Percentiles rank a stretch among this genome's conserved stretches.
Conservation (phyloP, 1,140 invertebrate species). For the Aphelenchoides besseyi region DNA sequence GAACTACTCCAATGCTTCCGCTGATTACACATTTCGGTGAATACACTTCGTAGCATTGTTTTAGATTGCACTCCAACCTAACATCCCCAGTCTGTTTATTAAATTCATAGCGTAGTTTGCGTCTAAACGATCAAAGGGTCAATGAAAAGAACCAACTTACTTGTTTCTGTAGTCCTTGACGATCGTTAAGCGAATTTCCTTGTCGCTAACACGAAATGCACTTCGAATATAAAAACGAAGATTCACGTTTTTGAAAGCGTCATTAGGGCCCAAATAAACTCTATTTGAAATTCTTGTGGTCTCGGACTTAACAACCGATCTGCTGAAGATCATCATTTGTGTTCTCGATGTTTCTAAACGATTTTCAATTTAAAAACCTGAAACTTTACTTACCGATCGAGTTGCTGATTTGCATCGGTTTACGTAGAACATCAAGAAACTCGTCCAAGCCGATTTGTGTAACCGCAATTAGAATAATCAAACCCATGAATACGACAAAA, state of each 20-base stretch:
- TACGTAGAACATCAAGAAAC: neutral
- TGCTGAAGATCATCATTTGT: no score
- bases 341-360: no score
- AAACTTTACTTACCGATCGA: neutral
- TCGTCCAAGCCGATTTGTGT: constrained; percentile 8
- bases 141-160: constrained; percentile 5
- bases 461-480: neutral
- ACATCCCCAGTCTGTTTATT: constrained; percentile 8
- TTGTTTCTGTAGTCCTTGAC: constrained; percentile 16
- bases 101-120: constrained; percentile 11
- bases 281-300: no score
- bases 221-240: constrained; percentile 20
- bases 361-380: neutral
- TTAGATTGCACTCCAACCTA: constrained; percentile 6
- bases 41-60: constrained; percentile 17
- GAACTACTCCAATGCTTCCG: constrained; percentile 27
- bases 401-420: no score
- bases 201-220: constrained; percentile 31
- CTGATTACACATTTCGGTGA: constrained; percentile 5
- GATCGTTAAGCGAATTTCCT: constrained; percentile 28
- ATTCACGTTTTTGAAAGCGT: no score
- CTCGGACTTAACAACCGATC: no score
- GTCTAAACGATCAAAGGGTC: neutral
- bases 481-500: neutral
- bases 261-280: no score